These are phyloP conservation scores for Pyrocoelia pectoralis DNA, from an alignment of 2,888 invertebrate species.

Conservation along the genomic window DNA sequence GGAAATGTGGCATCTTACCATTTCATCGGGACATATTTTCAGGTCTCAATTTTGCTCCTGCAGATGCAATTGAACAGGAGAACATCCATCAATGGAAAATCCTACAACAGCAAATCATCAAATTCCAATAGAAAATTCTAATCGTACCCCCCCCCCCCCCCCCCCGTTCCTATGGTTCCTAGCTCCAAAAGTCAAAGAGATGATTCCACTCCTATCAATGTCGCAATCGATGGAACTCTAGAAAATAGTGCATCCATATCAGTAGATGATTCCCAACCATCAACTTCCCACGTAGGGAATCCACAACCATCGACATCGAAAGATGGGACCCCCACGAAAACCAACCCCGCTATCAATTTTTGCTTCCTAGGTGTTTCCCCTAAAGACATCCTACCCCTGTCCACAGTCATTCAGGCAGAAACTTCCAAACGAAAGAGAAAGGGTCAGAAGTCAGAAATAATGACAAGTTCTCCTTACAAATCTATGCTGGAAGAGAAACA, in stretches of 20 bases:
- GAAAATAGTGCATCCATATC: background rate
- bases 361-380: background rate
- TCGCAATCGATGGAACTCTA: background rate
- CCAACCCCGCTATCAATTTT: background rate
- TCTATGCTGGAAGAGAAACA: slow-evolving; percentile 3
- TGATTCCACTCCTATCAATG: too few species aligned
- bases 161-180: too few species aligned
- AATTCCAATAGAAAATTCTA: background rate
- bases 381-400: background rate
- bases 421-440: background rate
- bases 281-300: background rate
- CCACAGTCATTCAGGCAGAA: background rate
- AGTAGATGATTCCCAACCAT: background rate
- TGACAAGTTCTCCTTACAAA: background rate
- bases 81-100: background rate
- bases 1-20: slow-evolving; percentile 2
- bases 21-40: background rate
- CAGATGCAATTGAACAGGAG: background rate
- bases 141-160: too few species aligned
- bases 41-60: background rate
- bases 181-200: too few species aligned
- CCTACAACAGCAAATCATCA: slow-evolving; percentile 4
- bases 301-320: background rate
- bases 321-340: background rate
- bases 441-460: slow-evolving; percentile 1